A percentile compares a stretch with the other conserved stretches of the same genome.
Evolutionary conservation across 2,797 vertebrate species (phyloP).

Genomic region (Channa striata): DNA sequence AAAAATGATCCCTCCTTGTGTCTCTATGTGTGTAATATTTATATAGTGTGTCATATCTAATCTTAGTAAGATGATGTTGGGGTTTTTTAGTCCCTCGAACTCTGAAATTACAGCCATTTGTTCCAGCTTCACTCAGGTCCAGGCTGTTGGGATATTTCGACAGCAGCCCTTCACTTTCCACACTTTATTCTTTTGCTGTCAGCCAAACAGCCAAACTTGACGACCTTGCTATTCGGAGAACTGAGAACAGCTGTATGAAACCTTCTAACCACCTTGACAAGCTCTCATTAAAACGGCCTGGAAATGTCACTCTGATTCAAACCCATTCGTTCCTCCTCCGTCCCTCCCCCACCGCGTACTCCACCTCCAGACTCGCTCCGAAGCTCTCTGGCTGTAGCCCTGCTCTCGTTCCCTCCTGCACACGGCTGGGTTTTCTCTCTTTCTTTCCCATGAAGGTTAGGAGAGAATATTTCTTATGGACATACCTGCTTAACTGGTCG

Average conservation of each 20-base stretch:
- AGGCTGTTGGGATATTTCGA: constrained; percentile 38
- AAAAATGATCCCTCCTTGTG: background rate
- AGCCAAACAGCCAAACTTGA: constrained; percentile 44
- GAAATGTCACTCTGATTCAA: constrained; percentile 64
- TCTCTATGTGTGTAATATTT: background rate
- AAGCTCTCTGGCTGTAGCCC: constrained; percentile 17
- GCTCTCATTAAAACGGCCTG: constrained; percentile 46
- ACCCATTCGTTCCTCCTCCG: constrained; percentile 13
- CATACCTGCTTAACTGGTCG: constrained; percentile 19
- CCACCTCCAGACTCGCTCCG: constrained; percentile 17
- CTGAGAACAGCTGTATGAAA: constrained; percentile 54
- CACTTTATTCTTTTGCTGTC: constrained; percentile 35
- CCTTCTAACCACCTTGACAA: constrained; percentile 52
- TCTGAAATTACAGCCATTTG: background rate
- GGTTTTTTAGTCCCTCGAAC: background rate
- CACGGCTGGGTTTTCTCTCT: constrained; percentile 29
- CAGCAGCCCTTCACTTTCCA: constrained; percentile 23
- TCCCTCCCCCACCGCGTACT: background rate
- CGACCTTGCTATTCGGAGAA: constrained; percentile 47
- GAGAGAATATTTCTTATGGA: background rate
- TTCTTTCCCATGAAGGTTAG: constrained; percentile 12
- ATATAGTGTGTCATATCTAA: background rate
- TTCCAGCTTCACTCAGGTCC: background rate
- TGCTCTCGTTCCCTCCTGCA: constrained; percentile 23
- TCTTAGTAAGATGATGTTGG: background rate